Conservation (phyloP, 1,140 invertebrate genomes). For the Danaus melanippus region DNA sequence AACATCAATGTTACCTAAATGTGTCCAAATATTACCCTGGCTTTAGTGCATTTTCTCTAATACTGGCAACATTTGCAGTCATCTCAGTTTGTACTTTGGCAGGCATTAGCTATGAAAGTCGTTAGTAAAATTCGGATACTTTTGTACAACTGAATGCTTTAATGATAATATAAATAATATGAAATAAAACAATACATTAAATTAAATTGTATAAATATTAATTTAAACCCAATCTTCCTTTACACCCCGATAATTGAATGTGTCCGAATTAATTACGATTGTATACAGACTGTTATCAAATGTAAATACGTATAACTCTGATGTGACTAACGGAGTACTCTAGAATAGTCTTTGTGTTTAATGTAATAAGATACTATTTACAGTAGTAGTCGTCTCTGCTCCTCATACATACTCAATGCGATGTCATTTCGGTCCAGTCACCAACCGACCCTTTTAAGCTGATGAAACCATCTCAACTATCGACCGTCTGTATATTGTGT, state of each 20-base stretch:
- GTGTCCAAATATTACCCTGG: too few species aligned
- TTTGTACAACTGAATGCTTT: too few species aligned
- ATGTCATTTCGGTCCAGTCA: slow-evolving; percentile 27
- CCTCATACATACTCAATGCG: slow-evolving; percentile 57
- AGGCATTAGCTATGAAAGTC: slow-evolving; percentile 11
- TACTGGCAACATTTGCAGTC: slow-evolving; percentile 3
- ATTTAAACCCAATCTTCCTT: background rate
- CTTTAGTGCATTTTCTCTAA: too few species aligned
- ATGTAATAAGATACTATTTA: slow-evolving; percentile 6
- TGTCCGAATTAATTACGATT: slow-evolving; percentile 4
- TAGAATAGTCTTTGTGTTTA: slow-evolving; percentile 8
- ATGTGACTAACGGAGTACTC: background rate
- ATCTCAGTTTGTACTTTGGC: slow-evolving; percentile 13
- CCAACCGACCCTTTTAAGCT: slow-evolving; percentile 40
- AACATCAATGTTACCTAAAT: too few species aligned
- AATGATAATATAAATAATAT: too few species aligned
- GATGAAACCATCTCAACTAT: slow-evolving; percentile 38
- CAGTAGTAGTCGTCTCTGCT: slow-evolving; percentile 2
- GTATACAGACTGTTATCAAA: too few species aligned
- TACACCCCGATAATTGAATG: background rate
- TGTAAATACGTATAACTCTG: too few species aligned
- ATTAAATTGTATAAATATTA: too few species aligned
- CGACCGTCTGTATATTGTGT: slow-evolving; percentile 22
- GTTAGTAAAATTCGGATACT: slow-evolving; percentile 15
- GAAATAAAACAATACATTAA: too few species aligned